Evolutionary conservation across 2,888 invertebrate species (phyloP), one percentile per base, ranked within the genome.

Genomic region (Acleris sparsana): DNA sequence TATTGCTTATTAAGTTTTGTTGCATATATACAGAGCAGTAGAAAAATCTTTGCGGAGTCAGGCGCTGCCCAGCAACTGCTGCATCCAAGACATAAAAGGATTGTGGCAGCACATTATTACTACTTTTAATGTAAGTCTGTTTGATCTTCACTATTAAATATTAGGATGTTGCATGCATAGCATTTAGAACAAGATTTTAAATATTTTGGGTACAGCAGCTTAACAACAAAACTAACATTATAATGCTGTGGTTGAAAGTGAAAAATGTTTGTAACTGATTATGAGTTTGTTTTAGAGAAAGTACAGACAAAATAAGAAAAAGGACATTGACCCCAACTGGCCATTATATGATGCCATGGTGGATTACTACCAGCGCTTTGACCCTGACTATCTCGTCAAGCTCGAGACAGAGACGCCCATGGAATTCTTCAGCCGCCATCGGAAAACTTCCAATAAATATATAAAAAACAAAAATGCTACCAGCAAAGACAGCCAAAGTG

Each of bases 11-110:
- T 39, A 11, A 39, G 39, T 39, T 39, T 3, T 39, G 4, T 39
- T 39, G 4, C 11, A 13, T 39, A 13, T 39, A 33, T 18, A 5
- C 75, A 93, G 93, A 68, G 79, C 82, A 29, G 83, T 93, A 13
- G 93, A 93, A 74, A 86, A 75, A 70, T 80, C 84, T n/a, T 76
- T 93, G 77, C 76, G 92, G 62, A 74, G 75, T 69, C 84, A 86
- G 69, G 82, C 86, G 18, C 70, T 93, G 25, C 92, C 93, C 0
- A 72, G 71, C 25, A 87, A 92, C 67, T 93, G 92, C 72, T 92
- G 89, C 70, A 80, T 93, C 52, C 90, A 88, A 72, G 92, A 92
- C 63, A 81, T 93, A 55, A 88, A 91, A 70, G 86, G 85, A 20
- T 74, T 93, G 46, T 93, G 93, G 92, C 88, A 87, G 56, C 85